A percentile compares a stretch with the other conserved stretches of the same genome.
These are phyloP conservation scores for Eupithecia subfuscata DNA, from an alignment of 2,888 invertebrate genomes.

Conservation along the genomic window DNA sequence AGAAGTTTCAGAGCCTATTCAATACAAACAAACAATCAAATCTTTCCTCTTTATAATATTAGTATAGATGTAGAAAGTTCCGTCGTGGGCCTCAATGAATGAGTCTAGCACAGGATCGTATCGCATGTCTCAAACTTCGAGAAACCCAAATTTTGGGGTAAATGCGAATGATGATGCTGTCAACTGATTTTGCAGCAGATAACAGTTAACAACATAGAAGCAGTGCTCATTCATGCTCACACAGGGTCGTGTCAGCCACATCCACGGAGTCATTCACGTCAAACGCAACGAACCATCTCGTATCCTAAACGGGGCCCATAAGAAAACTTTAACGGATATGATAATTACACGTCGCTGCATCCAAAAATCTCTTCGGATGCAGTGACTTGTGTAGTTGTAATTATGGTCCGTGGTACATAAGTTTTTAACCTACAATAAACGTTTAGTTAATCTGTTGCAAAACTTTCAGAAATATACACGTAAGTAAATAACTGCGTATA, in stretches of 20 bases:
- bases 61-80: no score
- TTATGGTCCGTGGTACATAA: no score
- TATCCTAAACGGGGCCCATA: not conserved
- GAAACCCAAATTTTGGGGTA: not conserved
- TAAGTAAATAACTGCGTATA: no score
- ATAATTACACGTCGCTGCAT: no score
- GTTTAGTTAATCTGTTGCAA: no score
- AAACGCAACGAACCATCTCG: not conserved
- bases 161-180: not conserved
- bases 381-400: no score
- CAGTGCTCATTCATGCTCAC: not conserved
- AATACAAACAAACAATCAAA: no score
- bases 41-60: no score
- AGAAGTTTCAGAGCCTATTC: no score
- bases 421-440: not conserved
- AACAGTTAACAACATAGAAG: not conserved
- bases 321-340: not conserved
- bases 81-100: no score
- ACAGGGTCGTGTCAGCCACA: not conserved
- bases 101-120: not conserved
- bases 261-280: not conserved
- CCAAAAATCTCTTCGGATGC: no score
- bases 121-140: no score
- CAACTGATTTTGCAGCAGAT: not conserved
- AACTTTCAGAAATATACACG: not conserved